Percentiles rank a stretch among this genome's conserved stretches.
Conservation (phyloP, 2,888 invertebrate genomes). For the Spisula solida region DNA sequence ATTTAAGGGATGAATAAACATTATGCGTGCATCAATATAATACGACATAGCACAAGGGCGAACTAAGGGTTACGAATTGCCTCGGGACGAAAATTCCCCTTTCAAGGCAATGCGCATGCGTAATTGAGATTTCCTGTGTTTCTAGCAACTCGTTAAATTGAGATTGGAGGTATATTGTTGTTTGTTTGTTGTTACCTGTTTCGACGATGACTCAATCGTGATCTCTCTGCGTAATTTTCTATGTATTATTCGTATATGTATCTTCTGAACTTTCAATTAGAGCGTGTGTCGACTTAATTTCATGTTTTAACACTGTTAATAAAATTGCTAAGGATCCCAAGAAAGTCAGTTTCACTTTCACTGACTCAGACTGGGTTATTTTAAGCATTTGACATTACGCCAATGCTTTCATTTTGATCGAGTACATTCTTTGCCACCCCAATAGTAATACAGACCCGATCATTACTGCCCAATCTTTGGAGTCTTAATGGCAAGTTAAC, state of each 20-base stretch:
- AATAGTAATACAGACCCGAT: too few species aligned
- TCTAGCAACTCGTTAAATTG: conserved; percentile 58
- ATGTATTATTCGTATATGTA: background rate
- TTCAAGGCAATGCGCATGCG: conserved; percentile 46
- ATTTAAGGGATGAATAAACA: too few species aligned
- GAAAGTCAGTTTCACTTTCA: conserved; percentile 8
- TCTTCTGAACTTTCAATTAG: background rate
- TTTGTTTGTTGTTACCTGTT: background rate
- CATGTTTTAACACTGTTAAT: too few species aligned
- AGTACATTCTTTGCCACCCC: too few species aligned
- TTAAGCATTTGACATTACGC: background rate
- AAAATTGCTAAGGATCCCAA: conserved; percentile 6
- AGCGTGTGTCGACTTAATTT: background rate
- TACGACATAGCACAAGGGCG: background rate
- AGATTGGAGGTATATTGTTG: conserved; percentile 14
- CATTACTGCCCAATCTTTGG: too few species aligned
- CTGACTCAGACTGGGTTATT: background rate
- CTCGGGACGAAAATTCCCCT: background rate
- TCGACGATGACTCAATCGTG: background rate
- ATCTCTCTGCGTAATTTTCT: background rate
- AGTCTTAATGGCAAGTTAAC: too few species aligned
- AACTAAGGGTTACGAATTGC: background rate
- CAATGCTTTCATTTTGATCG: too few species aligned
- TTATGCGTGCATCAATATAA: too few species aligned
- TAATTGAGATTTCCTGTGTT: conserved; percentile 59